Evolutionary conservation across 1,140 invertebrate genomes (phyloP), one percentile per base, ranked within the genome.

Genomic region (Eurosta solidaginis): DNA sequence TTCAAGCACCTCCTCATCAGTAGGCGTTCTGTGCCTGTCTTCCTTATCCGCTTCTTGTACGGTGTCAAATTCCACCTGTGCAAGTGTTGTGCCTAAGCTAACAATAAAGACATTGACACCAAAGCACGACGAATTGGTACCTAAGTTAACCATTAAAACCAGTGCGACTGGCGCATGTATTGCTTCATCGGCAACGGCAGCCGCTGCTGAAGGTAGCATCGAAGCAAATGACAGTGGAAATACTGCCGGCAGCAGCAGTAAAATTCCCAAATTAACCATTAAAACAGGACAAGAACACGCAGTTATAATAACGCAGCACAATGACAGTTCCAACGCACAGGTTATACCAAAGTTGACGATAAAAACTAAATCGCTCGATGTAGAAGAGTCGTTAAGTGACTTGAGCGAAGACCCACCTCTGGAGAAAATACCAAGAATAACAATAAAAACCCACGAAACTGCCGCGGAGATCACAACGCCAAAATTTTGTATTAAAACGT

Each of bases 81-180:
- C 76, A 17, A 29, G 36, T 29, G n/a, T 59, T 29, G 42, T 81
- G 36, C 79, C 80, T 29, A 81, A 81, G 63, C 22, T 81, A 12
- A 80, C 80, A 0, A 79, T 81, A 4, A 81, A 81, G 68, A 29
- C 74, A 12, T 42, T 81, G 29, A 79, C 52, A 52, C 80, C 73
- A 73, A 79, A 79, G 49, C 49, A 33, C 4, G 52, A 75, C 7
- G 78, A 68, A 42, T 79, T 80, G n/a, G 83, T 87, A 77, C 85
- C 85, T 12, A 87, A 87, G 76, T 79, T 87, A 63, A 87, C 85
- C 78, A 87, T 87, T 33, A 87, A 87, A 78, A 85, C 85, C 20
- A 86, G 82, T 54, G 79, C 81, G 29, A 83, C 82, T 77, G 76
- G 68, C 20, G 82, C 82, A 9, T 40, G 40, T 27, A 81, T 81